Evolutionary conservation across 2,113 vertebrate species (phyloP).

Genomic region (Crotalus tigris): DNA sequence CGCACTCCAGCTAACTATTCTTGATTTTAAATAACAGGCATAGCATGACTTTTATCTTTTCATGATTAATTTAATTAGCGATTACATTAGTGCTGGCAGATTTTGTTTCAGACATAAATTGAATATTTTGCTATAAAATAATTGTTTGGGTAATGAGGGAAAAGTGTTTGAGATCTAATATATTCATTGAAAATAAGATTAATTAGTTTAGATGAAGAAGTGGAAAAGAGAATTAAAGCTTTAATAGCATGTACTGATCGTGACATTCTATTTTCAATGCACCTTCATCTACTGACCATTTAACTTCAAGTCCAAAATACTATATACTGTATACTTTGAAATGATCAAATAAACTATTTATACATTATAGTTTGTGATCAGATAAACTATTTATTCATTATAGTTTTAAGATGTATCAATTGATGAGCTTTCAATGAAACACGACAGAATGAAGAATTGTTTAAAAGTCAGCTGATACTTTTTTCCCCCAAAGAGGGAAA

Average conservation of each 20-base stretch:
- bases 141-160: constrained; percentile 18
- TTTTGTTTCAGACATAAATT: constrained; percentile 26
- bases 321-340: background rate
- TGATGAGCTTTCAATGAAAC: background rate
- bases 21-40: constrained; percentile 30
- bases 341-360: constrained; percentile 43
- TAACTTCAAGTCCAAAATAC: background rate
- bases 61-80: constrained; percentile 44
- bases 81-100: background rate
- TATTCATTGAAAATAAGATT: constrained; percentile 32
- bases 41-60: constrained; percentile 21
- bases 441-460: background rate
- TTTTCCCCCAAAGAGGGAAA: background rate
- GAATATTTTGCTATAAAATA: constrained; percentile 30
- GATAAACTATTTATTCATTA: constrained; percentile 32
- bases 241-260: background rate
- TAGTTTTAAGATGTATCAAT: background rate
- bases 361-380: background rate
- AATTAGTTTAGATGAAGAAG: constrained; percentile 17
- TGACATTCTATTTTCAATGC: background rate
- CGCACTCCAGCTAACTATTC: constrained; percentile 11
- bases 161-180: constrained; percentile 4
- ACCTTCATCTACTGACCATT: constrained; percentile 25
- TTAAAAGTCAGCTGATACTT: background rate
- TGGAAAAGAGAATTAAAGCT: constrained; percentile 36